phyloP scores from a whole-genome alignment of 2,113 vertebrate species.

The Trachemys scripta region DNA sequence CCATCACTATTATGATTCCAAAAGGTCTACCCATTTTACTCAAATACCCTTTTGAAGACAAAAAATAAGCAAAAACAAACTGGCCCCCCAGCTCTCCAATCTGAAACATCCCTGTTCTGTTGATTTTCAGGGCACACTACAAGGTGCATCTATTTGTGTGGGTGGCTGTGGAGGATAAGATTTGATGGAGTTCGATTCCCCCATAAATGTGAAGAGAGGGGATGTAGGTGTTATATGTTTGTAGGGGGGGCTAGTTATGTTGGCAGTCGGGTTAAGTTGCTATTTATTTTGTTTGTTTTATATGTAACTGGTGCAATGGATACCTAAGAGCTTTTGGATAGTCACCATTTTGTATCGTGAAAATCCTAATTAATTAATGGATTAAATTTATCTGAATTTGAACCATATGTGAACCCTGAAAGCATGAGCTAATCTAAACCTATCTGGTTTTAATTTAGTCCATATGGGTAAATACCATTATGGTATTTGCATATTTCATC shows the following conservation, averaged over 20 bases:
- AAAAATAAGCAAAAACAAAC: constrained; percentile 13
- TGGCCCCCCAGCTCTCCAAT: neutral
- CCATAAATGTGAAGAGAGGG: neutral
- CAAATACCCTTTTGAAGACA: neutral
- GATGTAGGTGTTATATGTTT: neutral
- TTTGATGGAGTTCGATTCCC: neutral
- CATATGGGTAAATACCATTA: neutral
- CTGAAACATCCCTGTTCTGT: neutral
- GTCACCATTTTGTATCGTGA: neutral
- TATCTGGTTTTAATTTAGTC: neutral
- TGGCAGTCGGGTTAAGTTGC: constrained; percentile 2
- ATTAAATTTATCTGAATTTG: neutral
- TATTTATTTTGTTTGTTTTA: neutral
- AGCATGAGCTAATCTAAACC: neutral
- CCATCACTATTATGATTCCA: neutral
- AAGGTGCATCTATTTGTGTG: neutral
- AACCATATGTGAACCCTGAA: neutral
- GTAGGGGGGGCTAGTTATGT: neutral
- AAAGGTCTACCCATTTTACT: neutral
- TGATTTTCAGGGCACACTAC: neutral
- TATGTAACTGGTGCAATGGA: neutral
- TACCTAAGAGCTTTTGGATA: neutral
- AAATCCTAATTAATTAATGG: constrained; percentile 8
- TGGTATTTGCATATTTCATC: neutral
- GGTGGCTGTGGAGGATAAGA: neutral